phyloP scores from a whole-genome alignment of 2,888 invertebrate species.

The Sinohyriopsis cumingii region DNA sequence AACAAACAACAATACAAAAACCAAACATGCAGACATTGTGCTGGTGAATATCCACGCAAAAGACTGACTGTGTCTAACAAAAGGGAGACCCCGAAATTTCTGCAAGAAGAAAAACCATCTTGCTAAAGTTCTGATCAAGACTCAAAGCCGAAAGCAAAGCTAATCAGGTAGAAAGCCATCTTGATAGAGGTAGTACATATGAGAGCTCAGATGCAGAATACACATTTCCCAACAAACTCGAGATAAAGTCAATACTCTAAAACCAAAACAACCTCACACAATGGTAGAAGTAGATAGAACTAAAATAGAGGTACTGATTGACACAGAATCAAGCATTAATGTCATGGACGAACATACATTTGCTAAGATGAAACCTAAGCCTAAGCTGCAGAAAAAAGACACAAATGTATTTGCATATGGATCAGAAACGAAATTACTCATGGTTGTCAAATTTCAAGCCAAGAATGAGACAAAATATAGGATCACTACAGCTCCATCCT shows the following conservation, averaged over 20 bases:
- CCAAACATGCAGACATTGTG: too few species aligned
- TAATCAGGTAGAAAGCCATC: neutral
- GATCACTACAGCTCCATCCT: neutral
- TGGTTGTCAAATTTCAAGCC: neutral
- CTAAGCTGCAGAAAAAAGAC: neutral
- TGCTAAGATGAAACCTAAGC: neutral
- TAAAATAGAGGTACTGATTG: neutral
- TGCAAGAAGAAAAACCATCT: constrained; percentile 5
- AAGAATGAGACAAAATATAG: neutral
- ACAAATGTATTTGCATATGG: constrained; percentile 11
- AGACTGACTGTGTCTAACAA: neutral
- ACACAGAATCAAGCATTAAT: constrained; percentile 14
- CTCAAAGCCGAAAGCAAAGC: neutral
- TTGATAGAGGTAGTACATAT: neutral
- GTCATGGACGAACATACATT: constrained; percentile 5
- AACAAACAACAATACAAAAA: too few species aligned
- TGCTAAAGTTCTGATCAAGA: neutral
- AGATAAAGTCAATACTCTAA: neutral
- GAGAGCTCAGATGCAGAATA: neutral
- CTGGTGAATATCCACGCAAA: too few species aligned
- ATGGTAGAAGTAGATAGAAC: neutral
- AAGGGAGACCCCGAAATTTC: constrained; percentile 1
- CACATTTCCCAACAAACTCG: neutral
- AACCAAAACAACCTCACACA: neutral
- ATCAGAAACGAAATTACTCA: neutral